Evolutionary conservation across 2,113 vertebrate species (phyloP), one percentile per base, ranked within the genome.

Genomic region (Heteronetta atricapilla): DNA sequence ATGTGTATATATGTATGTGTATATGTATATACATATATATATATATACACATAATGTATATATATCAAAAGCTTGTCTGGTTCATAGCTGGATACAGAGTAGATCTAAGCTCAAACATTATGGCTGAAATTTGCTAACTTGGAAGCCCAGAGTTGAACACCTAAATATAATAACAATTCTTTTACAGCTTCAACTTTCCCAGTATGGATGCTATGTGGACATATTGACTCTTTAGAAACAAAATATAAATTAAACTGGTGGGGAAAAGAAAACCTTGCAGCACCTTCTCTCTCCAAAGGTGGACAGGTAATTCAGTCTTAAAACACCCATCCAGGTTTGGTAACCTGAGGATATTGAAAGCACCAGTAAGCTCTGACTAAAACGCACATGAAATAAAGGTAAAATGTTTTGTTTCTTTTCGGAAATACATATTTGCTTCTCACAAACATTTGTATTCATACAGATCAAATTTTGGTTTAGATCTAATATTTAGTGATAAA

Each of bases 71-170:
- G 2, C 13, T 76, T 76, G 7, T 58, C 11, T 73, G 33, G 38
- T 53, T 86, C 52, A 6, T 19, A 56, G 22, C 17, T 68, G 50
- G 29, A 83, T 28, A 44, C 3, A 80, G 29, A 14, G 11, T 88
- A 36, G 28, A 18, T n/a, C 8, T 48, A 73, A 73, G 23, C 38
- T 40, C 20, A 86, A 44, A 34, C 11, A 48, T 50, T 73, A 38
- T 34, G 21, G 6, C n/a, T 82, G 63, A 82, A 85, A 89, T 69
- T 66, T 85, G 34, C 70, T 73, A 66, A 44, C 23, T 88, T 56
- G 55, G n/a, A 91, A 76, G 16, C 4, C 16, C 38, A 58, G 18
- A 25, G 10, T 75, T 0, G 0, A 72, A 10, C 36, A 5, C 63
- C 56, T 87, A 75, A 75, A 89, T 6, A 9, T 69, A 40, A 3